Evolutionary conservation across 2,888 invertebrate species (phyloP), one percentile per base, ranked within the genome.

Genomic region (Melanotus villosus): DNA sequence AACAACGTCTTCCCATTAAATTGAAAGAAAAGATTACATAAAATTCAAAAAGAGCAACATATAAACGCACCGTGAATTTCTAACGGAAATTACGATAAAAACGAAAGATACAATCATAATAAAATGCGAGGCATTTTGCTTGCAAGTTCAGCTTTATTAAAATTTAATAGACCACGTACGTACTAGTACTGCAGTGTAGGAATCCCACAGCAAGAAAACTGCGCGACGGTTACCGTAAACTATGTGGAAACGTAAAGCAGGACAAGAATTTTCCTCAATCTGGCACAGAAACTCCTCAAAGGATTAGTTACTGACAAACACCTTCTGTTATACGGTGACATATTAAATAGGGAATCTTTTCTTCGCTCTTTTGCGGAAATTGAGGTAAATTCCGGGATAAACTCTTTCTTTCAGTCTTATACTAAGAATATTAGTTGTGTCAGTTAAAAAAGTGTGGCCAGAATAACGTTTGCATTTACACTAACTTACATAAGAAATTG

Each of bases 231-330:
- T 43, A 16, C 10, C 2, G 16, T 43, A 43, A 43, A 43, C 12
- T 43, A 43, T 43, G 43, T 43, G 47, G 23, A 47, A 16, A 41
- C 41, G 7, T 16, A 14, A 41, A 41, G 14, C 7, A 41, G 7
- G 3, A 41, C 18, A 16, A 26, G 23, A 50, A 50, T 26, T 50
- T 21, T 30, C 50, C 7, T 10, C 26, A 14, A 50, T 12, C 50
- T 26, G 10, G 14, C 16, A 10, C 12, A 16, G 26, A 50, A 14
- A 50, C n/a, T n/a, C n/a, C 26, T 26, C 26, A 30, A 50, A 26
- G 26, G 50, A 50, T 50, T 23, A 50, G 26, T 47, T 50, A 30
- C 50, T 23, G 50, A 50, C 50, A 14, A 30, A 50, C 30, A 30
- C 23, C 30, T 50, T 50, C 26, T 50, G 50, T 30, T 12, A 7